phyloP scores from a whole-genome alignment of 2,113 vertebrate genomes.

The Corythoichthys haematopterus region DNA sequence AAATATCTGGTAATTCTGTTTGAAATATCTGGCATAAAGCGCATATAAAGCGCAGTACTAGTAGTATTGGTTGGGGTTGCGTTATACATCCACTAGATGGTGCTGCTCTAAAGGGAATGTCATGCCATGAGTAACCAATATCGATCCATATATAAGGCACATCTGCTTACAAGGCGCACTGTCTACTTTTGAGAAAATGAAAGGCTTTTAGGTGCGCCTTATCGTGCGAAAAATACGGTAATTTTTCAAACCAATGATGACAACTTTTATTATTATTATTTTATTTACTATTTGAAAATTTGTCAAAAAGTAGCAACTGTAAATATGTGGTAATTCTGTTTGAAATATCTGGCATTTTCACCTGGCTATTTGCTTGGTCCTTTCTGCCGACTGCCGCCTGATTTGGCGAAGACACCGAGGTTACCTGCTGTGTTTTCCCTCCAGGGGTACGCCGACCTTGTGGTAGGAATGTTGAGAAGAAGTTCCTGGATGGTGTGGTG shows the following conservation, averaged over 20 bases:
- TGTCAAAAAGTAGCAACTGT: background rate
- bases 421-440: constrained; percentile 62
- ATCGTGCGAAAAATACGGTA: no score
- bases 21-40: background rate
- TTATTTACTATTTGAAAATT: background rate
- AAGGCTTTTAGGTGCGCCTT: no score
- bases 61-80: no score
- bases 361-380: constrained; percentile 75
- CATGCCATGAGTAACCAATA: no score
- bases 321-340: background rate
- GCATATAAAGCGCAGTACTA: no score
- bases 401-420: constrained; percentile 64
- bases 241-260: background rate
- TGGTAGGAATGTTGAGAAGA: constrained; percentile 87
- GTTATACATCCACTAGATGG: no score
- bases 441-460: constrained; percentile 79
- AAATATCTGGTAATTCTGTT: background rate
- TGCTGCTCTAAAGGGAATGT: no score
- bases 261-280: no score
- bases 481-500: constrained; percentile 79
- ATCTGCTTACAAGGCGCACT: no score
- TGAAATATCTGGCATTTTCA: constrained; percentile 43
- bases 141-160: no score
- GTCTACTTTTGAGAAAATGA: no score
- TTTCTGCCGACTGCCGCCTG: constrained; percentile 76